Base-by-base conservation (phyloP, 2,113 vertebrate genomes). In the Tachysurus vachellii region DNA sequence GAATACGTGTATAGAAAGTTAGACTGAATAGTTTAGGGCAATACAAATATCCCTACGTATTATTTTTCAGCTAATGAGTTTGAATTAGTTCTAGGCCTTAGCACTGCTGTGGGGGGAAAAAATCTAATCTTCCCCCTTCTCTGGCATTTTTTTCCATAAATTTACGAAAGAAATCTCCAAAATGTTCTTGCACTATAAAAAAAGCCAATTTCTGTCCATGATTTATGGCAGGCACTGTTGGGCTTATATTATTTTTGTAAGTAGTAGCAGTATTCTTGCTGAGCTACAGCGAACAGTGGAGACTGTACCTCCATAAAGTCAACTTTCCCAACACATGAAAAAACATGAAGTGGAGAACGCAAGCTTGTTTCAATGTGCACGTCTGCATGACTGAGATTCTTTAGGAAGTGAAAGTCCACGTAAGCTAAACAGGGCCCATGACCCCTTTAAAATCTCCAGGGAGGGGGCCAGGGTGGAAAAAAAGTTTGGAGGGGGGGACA, bases 341-440 rank as follows among this genome's bases (percentile, higher is more conserved):
- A 31, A 61, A 61, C 79, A 61, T 8, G 56, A 61, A 64, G 50
- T 77, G 84, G 61, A n/a, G 59, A 76, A 73, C 56, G 44, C 42
- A 80, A 84, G 85, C 54, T 73, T 66, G 84, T 77, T 56, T 80
- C 71, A 42, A 61, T 64, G 36, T 82, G 85, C 85, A 68, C 88
- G 90, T 91, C 92, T 92, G 87, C 90, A 64, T 90, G 91, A 79
- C 71, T 88, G 80, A 87, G 59, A 88, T 88, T 88, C 77, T 76
- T 87, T 79, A 82, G 89, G 89, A 88, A 90, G 86, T 87, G 75
- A 90, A 90, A 87, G 87, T 90, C 64, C 83, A 87, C 86, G 59
- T 85, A 85, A 77, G 87, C 83, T 71, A 85, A 90, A 88, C 82
- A 88, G 82, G 80, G 83, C 88, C 53, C 68, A 59, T 87, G 82